Evolutionary conservation across 2,888 invertebrate species (phyloP), one percentile per base, ranked within the genome.

Genomic region (Leptinotarsa juncta): DNA sequence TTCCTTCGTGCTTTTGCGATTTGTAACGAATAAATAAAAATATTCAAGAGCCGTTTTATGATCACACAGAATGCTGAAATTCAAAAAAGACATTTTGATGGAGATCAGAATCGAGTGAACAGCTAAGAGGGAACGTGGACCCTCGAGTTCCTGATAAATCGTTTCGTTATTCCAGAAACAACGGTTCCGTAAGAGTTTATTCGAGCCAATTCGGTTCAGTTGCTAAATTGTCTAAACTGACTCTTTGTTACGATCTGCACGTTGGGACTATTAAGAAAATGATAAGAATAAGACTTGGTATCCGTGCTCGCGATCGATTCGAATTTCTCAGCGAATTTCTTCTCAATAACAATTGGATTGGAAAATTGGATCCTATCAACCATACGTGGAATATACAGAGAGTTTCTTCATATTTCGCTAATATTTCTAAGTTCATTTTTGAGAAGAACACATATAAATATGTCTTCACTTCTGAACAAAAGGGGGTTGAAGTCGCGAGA

Each of bases 141-240:
- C 7, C 3, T 3, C 48, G 18, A 15, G 53, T 55, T 68, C 7
- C 42, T 55, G 68, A 68, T 68, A 55, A 55, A 68, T 68, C 68
- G 51, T 55, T 55, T 32, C 68, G 23, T 55, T 68, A 73, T 74
- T 73, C 75, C 68, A 71, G 73, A 71, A 77, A 74, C 74, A 62
- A 51, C 71, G 57, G 65, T 73, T 73, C 77, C 77, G 55, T 57
- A 73, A 70, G 77, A 77, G 49, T 66, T 71, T 70, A 70, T 69
- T 66, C 55, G 23, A 65, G 68, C 77, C 71, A 71, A 77, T 75
- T 77, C 66, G 69, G 71, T 71, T 73, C 75, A 75, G 71, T 71
- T 75, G 77, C 75, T 75, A 73, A 77, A 75, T 77, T 75, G 73
- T 77, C 75, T 70, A 72, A 70, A 66, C 71, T 53, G 51, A 71